Percentiles rank a stretch among this genome's conserved stretches.
Conservation (phyloP, 2,888 invertebrate genomes). For the Nycteola revayana region DNA sequence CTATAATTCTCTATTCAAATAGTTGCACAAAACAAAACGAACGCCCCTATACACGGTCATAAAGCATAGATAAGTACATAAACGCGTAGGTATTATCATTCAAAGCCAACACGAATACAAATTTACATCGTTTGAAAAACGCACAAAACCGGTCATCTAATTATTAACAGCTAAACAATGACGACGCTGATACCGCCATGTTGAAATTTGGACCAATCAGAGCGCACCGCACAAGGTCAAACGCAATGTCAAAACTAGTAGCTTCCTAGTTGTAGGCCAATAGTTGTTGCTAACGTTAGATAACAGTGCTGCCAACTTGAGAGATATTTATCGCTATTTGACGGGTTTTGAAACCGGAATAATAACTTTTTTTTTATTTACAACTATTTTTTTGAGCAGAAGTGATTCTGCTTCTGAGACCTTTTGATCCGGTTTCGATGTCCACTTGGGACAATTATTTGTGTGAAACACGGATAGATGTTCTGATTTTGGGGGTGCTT, state of each 20-base stretch:
- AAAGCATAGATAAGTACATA: conserved; percentile 1
- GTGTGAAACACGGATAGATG: too few species aligned
- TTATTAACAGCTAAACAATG: conserved; percentile 74
- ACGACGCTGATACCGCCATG: conserved; percentile 64
- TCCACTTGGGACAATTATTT: too few species aligned
- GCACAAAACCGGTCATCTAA: conserved; percentile 72
- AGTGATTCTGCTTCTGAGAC: too few species aligned
- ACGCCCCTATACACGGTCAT: not conserved
- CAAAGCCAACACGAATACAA: conserved; percentile 35
- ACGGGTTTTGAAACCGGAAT: too few species aligned
- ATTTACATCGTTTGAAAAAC: conserved; percentile 54
- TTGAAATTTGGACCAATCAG: conserved; percentile 65
- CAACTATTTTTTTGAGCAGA: too few species aligned
- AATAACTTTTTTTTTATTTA: too few species aligned
- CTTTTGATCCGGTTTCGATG: too few species aligned
- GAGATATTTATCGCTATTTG: too few species aligned
- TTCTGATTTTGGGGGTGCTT: too few species aligned
- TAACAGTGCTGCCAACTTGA: conserved; percentile 36
- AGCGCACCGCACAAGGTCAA: conserved; percentile 60
- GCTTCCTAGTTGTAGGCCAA: conserved; percentile 75
- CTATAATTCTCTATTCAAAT: too few species aligned
- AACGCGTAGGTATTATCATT: conserved; percentile 8
- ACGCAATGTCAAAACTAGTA: conserved; percentile 72
- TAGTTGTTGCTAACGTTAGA: conserved; percentile 62
- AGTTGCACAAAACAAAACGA: not conserved